These are phyloP conservation scores for Sarcophaga variegata DNA, from an alignment of 2,888 invertebrate species.

Conservation along the genomic window DNA sequence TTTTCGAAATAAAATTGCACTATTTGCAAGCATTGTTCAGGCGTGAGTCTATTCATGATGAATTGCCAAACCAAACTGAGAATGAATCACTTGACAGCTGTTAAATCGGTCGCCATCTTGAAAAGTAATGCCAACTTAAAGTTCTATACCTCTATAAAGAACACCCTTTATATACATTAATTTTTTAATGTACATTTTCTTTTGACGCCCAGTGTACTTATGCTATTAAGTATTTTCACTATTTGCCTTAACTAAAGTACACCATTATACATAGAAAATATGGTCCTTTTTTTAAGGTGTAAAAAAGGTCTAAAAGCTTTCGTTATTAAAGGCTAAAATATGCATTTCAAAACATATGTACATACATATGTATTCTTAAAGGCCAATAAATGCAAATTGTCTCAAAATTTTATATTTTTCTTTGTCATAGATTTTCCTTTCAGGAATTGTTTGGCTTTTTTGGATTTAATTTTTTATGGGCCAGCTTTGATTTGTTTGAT, in stretches of 20 bases:
- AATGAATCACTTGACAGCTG: too few relatives aligned
- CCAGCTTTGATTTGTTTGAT: slow-evolving; percentile 9
- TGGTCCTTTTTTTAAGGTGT: slow-evolving; percentile 7
- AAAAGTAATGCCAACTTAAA: too few relatives aligned
- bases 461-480: not conserved
- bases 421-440: not conserved
- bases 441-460: not conserved
- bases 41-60: too few relatives aligned
- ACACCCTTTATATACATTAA: too few relatives aligned
- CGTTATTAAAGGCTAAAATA: not conserved
- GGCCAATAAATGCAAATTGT: slow-evolving; percentile 35
- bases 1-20: too few relatives aligned
- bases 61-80: too few relatives aligned
- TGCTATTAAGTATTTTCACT: not conserved
- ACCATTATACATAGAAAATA: not conserved
- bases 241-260: not conserved
- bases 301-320: slow-evolving; percentile 34
- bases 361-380: not conserved
- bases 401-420: slow-evolving; percentile 16
- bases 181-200: too few relatives aligned
- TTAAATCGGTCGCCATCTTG: too few relatives aligned
- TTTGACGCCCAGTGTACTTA: not conserved
- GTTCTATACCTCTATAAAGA: too few relatives aligned
- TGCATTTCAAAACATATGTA: slow-evolving; percentile 11
- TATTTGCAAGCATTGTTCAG: too few relatives aligned